These are phyloP conservation scores for Diplodus sargus DNA, from an alignment of 2,797 vertebrate species.

Conservation along the genomic window DNA sequence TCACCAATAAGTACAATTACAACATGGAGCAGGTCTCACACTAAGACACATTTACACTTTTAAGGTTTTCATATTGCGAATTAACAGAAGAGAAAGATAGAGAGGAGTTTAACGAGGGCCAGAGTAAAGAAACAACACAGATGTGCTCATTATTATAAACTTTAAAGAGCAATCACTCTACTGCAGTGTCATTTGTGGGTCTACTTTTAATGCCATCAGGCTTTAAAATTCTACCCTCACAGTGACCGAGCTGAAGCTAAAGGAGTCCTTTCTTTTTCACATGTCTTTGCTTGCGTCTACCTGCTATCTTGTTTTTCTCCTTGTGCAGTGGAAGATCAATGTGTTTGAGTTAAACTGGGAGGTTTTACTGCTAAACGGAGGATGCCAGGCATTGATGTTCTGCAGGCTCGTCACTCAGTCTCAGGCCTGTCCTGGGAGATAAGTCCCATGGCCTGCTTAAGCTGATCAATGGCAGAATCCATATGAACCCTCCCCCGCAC, in stretches of 20 bases:
- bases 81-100: constrained; percentile 14
- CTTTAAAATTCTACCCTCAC: constrained; percentile 22
- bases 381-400: constrained; percentile 63
- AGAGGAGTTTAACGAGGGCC: constrained; percentile 12
- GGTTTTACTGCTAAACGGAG: constrained; percentile 61
- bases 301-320: constrained; percentile 55
- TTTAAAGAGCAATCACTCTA: constrained; percentile 4
- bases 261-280: constrained; percentile 29
- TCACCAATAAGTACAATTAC: constrained; percentile 9
- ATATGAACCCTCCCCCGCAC: constrained; percentile 54
- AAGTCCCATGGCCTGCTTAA: constrained; percentile 66
- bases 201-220: not conserved
- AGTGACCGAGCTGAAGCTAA: not conserved
- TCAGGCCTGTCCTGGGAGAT: constrained; percentile 70
- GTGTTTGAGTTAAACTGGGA: constrained; percentile 50
- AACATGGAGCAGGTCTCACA: constrained; percentile 2
- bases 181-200: not conserved
- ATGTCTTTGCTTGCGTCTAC: constrained; percentile 41
- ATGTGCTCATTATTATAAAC: constrained; percentile 1
- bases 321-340: constrained; percentile 57
- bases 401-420: constrained; percentile 71
- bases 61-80: constrained; percentile 28
- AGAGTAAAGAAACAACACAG: constrained; percentile 8
- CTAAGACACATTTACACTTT: constrained; percentile 39
- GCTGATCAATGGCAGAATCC: constrained; percentile 75